Conservation (phyloP, 2,113 vertebrate species). For the Aviceda subcristata region DNA sequence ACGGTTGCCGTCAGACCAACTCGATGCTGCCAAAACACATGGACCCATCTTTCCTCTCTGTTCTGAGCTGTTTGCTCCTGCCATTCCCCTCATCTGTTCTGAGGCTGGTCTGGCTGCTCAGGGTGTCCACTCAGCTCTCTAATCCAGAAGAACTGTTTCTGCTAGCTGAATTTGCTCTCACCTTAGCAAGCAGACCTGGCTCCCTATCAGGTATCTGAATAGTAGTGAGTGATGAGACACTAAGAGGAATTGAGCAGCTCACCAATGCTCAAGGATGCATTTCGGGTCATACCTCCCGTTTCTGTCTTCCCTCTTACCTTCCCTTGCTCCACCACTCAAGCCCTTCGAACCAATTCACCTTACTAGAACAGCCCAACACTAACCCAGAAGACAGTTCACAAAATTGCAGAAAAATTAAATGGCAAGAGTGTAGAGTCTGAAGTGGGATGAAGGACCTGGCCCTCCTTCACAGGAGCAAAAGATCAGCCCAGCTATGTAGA, state of each 20-base stretch:
- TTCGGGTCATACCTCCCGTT: background rate
- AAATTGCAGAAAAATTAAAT: background rate
- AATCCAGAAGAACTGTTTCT: background rate
- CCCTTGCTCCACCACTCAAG: background rate
- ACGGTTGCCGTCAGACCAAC: background rate
- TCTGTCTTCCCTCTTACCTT: background rate
- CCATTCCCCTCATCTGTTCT: background rate
- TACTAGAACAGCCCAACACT: background rate
- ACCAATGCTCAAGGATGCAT: background rate
- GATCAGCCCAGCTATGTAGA: background rate
- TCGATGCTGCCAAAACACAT: background rate
- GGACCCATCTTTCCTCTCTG: background rate
- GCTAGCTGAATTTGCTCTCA: background rate
- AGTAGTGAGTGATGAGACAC: background rate
- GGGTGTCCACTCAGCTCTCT: background rate
- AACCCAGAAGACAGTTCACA: background rate
- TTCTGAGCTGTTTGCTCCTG: background rate
- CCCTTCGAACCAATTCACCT: rapidly evolving
- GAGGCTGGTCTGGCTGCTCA: background rate
- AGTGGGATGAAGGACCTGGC: background rate
- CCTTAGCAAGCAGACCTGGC: background rate
- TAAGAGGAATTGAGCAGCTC: background rate
- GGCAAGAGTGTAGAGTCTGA: background rate
- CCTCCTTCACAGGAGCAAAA: background rate
- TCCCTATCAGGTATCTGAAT: background rate